Base-by-base conservation (phyloP, 2,797 vertebrate genomes). In the Rhyacichthys aspro region DNA sequence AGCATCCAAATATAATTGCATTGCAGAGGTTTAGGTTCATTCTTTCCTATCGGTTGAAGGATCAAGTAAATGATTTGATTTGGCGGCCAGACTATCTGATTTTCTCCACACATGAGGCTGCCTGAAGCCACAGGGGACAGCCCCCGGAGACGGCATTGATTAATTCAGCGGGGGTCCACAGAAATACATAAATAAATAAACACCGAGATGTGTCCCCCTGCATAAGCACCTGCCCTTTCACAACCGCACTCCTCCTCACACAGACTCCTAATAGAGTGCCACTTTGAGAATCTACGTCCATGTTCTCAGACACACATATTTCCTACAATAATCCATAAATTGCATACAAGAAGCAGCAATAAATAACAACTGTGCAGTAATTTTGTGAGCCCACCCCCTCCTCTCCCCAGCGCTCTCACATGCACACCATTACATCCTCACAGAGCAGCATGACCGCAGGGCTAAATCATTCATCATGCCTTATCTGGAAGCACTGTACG, bases 161-260 rank as follows among this genome's bases (percentile, higher is more conserved):
- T 84, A 43, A 82, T 83, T 82, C 72, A 75, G 72, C 44, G 47
- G 67, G 63, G 70, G 63, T 44, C 68, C 68, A 55, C 43, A 48
- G 36, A 64, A 74, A 82, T 71, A 68, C 58, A 84, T 79, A 70
- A 71, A 82, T 83, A 85, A 80, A 78, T 82, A 81, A 77, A 72
- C 46, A 59, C 42, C 57, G 14, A 55, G 54, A 49, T 66, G 73
- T 48, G 58, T 66, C 47, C 47, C 45, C 61, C 49, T 59, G 55
- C 64, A 67, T 42, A 67, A 72, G 60, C 70, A 57, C 43, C 34
- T 49, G 38, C 38, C 50, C 48, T 54, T 72, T 53, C 46, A 49
- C 28, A 49, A 17, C 50, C 44, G 1, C 23, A 36, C 57, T 36
- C 38, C 9, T 18, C 19, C 33, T 59, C 9, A 17, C 28, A 14